Evolutionary conservation across 2,113 vertebrate genomes (phyloP).

Genomic region (Salvator merianae): DNA sequence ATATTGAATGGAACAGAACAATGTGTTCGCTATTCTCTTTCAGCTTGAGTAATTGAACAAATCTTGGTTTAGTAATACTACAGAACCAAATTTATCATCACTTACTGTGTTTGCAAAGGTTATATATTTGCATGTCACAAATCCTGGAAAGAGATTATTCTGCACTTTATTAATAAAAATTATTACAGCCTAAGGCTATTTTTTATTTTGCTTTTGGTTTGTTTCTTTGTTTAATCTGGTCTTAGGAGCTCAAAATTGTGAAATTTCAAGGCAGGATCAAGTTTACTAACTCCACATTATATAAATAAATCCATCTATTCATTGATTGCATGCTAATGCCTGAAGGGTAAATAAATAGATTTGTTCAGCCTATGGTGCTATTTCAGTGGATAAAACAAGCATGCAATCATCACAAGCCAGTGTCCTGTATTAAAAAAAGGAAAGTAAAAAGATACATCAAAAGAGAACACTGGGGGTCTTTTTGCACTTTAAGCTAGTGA

Average conservation of each 20-base stretch:
- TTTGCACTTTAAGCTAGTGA: too few relatives aligned
- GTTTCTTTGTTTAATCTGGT: constrained; percentile 21
- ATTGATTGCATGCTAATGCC: constrained; percentile 35
- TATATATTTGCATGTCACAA: not conserved
- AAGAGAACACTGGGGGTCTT: too few relatives aligned
- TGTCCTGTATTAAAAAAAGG: not conserved
- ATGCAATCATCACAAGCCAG: constrained; percentile 22
- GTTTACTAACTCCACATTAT: constrained; percentile 40
- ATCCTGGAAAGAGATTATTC: constrained; percentile 24
- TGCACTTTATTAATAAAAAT: constrained; percentile 29
- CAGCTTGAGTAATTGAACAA: not conserved
- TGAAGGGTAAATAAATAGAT: constrained; percentile 40
- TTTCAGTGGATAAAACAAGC: constrained; percentile 15
- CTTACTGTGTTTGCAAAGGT: constrained; percentile 21
- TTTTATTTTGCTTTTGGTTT: constrained; percentile 30
- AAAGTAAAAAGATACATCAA: too few relatives aligned
- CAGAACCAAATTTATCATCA: not conserved
- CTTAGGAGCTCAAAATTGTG: constrained; percentile 36
- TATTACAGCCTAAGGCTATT: constrained; percentile 18
- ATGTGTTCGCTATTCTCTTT: not conserved
- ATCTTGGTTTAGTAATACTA: not conserved
- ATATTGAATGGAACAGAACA: not conserved
- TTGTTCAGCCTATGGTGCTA: constrained; percentile 33
- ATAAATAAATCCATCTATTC: constrained; percentile 33
- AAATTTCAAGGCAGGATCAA: constrained; percentile 55